These are phyloP conservation scores for Drosophila quadrilineata DNA, from an alignment of 1,140 invertebrate genomes.

Conservation along the genomic window DNA sequence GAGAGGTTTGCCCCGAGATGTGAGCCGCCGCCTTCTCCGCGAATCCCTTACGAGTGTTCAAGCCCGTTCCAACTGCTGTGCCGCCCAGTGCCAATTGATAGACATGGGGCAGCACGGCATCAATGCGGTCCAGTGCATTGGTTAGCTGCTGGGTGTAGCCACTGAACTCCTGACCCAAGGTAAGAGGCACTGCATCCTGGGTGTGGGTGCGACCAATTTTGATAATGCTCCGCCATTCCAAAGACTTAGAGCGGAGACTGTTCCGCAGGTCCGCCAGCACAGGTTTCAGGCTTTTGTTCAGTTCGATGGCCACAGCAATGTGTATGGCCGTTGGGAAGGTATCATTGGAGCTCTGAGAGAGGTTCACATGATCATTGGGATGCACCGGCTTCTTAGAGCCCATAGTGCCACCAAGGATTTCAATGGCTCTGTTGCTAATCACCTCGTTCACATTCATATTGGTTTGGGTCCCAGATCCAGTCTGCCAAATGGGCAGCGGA, in stretches of 20 bases:
- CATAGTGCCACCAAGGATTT: conserved; percentile 94
- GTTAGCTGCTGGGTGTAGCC: conserved; percentile 93
- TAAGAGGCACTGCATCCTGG: conserved; percentile 97
- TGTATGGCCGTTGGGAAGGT: conserved; percentile 99
- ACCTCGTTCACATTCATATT: conserved; percentile 99
- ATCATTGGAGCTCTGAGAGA: conserved; percentile 99
- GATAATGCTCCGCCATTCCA: conserved; percentile 94
- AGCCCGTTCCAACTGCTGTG: conserved; percentile 98
- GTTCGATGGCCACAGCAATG: conserved; percentile 95
- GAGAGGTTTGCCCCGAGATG: conserved; percentile 88
- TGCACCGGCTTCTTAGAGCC: conserved; percentile 97
- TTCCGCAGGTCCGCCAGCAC: conserved; percentile 88
- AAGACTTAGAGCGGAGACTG: conserved; percentile 88
- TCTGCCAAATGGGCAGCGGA: conserved; percentile 98
- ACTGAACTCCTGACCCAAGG: conserved; percentile 99
- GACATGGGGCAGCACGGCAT: conserved; percentile 90
- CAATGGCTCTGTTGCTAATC: conserved; percentile 96
- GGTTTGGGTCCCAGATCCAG: conserved; percentile 98
- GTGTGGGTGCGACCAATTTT: conserved; percentile 94
- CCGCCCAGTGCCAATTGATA: conserved; percentile 97
- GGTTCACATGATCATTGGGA: conserved; percentile 99
- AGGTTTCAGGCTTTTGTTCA: conserved; percentile 91
- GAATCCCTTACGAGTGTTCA: conserved; percentile 92
- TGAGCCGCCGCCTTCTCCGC: conserved; percentile 94
- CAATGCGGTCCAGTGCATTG: conserved; percentile 93